phyloP scores from a whole-genome alignment of 2,888 invertebrate genomes.

The Sycophila texana region DNA sequence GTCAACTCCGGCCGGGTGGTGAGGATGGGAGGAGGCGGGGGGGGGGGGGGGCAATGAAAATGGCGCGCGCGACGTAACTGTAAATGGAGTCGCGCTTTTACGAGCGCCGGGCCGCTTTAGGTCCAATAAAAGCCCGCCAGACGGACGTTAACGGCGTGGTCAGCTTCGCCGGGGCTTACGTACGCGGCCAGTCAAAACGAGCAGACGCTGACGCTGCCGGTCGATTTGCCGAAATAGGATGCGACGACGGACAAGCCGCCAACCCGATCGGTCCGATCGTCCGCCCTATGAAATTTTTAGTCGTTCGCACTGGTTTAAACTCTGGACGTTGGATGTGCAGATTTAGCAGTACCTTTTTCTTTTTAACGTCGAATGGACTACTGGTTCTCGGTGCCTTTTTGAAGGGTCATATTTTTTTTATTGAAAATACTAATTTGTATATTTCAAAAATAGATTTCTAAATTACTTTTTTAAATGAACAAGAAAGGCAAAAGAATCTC shows the following conservation, averaged over 20 bases:
- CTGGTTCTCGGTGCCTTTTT: no score
- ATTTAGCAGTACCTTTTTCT: no score
- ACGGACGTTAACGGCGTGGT: conserved; percentile 55
- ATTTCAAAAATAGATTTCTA: no score
- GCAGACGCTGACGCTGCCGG: conserved; percentile 36
- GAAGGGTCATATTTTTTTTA: no score
- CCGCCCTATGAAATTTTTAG: neutral
- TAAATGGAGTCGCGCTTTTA: conserved; percentile 61
- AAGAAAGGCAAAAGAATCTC: no score
- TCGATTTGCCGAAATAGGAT: conserved; percentile 35
- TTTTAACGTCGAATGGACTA: no score
- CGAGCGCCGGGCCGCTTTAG: conserved; percentile 58
- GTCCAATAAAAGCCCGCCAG: conserved; percentile 60
- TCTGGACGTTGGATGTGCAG: no score
- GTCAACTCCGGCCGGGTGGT: neutral
- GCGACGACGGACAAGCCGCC: neutral
- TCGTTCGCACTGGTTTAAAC: neutral
- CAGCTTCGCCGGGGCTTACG: conserved; percentile 25
- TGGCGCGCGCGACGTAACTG: conserved; percentile 28
- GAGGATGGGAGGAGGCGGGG: neutral
- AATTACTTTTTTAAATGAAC: no score
- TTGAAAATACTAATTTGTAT: no score
- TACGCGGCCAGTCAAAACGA: conserved; percentile 10
- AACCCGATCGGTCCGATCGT: conserved; percentile 13
- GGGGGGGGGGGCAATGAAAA: conserved; percentile 28